A percentile compares a stretch with the other conserved stretches of the same genome.
These are phyloP conservation scores for Prinia subflava DNA, from an alignment of 2,113 vertebrate species.

Conservation along the genomic window DNA sequence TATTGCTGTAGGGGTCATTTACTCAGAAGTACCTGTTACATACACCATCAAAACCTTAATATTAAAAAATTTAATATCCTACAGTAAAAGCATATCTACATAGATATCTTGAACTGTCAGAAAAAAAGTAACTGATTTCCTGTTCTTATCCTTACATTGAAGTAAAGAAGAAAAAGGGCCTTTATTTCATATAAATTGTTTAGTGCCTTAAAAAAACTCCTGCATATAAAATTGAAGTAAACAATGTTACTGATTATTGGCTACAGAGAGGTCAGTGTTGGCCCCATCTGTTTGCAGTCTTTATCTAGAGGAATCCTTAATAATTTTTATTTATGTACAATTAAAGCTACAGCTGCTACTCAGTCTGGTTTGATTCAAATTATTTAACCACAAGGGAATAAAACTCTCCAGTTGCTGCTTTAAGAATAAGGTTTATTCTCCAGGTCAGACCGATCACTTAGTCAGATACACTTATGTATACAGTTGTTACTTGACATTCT, in stretches of 20 bases:
- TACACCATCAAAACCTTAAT: not conserved
- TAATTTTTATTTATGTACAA: not conserved
- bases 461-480: no score
- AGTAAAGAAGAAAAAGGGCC: not conserved
- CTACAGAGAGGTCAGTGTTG: not conserved
- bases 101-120: not conserved
- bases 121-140: not conserved
- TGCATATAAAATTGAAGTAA: not conserved
- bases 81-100: not conserved
- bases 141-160: not conserved
- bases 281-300: not conserved
- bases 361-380: not conserved
- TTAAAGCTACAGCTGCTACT: not conserved
- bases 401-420: not conserved
- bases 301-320: not conserved
- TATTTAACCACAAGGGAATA: not conserved
- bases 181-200: not conserved
- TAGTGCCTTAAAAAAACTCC: not conserved
- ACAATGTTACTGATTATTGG: not conserved
- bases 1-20: not conserved
- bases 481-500: not conserved
- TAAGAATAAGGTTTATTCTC: not conserved
- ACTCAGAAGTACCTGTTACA: not conserved
- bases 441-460: accelerated
- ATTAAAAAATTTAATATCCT: not conserved